phyloP scores from a whole-genome alignment of 2,888 invertebrate species.

The Xestoiulus laeticollis region DNA sequence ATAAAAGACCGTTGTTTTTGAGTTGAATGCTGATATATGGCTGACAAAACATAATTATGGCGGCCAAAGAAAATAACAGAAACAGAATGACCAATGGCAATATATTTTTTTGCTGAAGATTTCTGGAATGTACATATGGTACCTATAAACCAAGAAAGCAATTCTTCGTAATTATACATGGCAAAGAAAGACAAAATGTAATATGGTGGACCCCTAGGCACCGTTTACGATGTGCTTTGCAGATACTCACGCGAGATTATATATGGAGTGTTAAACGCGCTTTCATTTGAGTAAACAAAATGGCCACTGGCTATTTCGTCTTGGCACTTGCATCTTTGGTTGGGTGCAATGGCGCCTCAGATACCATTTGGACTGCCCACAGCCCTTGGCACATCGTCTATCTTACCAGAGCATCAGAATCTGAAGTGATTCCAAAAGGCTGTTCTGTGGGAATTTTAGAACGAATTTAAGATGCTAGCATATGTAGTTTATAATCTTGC shows the following conservation, averaged over 20 bases:
- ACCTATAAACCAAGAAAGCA: background rate
- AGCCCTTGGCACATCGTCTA: background rate
- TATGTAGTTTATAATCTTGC: background rate
- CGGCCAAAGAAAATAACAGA: background rate
- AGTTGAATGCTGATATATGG: background rate
- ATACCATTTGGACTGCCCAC: background rate
- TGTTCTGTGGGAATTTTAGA: background rate
- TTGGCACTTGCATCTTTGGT: background rate
- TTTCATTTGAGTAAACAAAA: slow-evolving; percentile 7
- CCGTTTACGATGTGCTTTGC: background rate
- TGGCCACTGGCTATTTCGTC: background rate
- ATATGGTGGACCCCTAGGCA: background rate
- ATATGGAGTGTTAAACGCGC: background rate
- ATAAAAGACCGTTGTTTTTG: background rate
- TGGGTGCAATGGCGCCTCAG: background rate
- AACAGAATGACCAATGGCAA: background rate
- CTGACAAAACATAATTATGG: background rate
- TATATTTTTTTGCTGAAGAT: background rate
- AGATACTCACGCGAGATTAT: background rate
- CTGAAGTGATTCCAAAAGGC: background rate
- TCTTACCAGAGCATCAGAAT: background rate
- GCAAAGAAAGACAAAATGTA: background rate
- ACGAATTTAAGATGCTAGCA: background rate
- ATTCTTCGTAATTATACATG: background rate
- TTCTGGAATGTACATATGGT: background rate